Evolutionary conservation across 2,113 vertebrate species (phyloP).

Genomic region (Serinus canaria): DNA sequence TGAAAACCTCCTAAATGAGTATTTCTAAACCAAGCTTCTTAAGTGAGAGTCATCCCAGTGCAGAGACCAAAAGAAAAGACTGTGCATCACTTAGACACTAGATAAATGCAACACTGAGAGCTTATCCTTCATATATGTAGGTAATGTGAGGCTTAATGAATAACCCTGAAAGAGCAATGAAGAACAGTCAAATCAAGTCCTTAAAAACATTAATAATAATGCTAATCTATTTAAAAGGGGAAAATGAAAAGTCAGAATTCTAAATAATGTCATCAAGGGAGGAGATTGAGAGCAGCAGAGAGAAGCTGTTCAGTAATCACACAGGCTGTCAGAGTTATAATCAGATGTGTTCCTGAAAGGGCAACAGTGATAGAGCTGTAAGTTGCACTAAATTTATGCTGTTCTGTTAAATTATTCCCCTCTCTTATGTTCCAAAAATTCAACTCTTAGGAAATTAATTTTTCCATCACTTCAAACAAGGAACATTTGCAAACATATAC

Average conservation of each 20-base stretch:
- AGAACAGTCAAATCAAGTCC: background rate
- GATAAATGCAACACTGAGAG: background rate
- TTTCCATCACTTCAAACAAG: background rate
- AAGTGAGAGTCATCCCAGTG: background rate
- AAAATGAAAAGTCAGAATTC: slow-evolving; percentile 8
- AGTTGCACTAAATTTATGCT: background rate
- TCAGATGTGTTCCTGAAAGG: background rate
- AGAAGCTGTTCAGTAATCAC: background rate
- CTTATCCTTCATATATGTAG: background rate
- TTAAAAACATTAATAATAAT: background rate
- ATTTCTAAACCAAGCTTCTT: background rate
- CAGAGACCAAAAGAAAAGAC: background rate
- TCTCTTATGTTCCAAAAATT: slow-evolving; percentile 3
- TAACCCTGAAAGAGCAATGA: background rate
- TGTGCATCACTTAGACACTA: background rate
- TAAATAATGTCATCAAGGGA: background rate
- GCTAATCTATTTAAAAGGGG: background rate
- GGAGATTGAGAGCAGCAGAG: background rate
- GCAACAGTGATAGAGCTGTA: background rate
- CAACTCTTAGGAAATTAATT: background rate
- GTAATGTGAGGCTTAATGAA: background rate
- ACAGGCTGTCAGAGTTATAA: background rate
- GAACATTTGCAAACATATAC: background rate
- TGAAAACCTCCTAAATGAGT: background rate
- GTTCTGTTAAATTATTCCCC: background rate